Base-by-base conservation (phyloP, 1,140 invertebrate genomes). In the Melipona quadrifasciata region DNA sequence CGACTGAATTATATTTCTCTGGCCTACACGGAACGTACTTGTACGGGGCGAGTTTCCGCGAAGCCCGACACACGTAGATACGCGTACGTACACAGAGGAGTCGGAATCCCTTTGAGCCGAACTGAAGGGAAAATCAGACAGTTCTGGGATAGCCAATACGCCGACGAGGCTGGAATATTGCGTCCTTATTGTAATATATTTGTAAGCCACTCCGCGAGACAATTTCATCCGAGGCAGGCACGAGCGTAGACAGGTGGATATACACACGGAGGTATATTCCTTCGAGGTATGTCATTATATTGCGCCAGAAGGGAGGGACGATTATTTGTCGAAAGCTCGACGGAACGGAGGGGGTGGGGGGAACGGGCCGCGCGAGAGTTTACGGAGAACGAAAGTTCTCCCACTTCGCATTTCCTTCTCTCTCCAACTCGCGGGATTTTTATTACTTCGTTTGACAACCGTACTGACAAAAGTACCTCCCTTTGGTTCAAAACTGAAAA, bases 141-240 rank as follows among this genome's bases (percentile, higher is more conserved):
- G 78, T 85, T 85, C 87, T 67, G 34, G 75, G 80, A 87, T 78
- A 85, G 79, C 88, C 88, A 85, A 90, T 90, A 85, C 80, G 61
- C 27, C 58, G 16, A 19, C 39, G 71, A 74, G 39, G 80, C 47
- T 24, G 64, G 85, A 90, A 90, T 90, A 90, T 90, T 89, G 86
- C 87, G 81, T 85, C 77, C 83, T 89, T 89, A 90, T 90, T 89
- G 88, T 89, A 89, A 90, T 90, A 91, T 90, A 89, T 90, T 91
- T 91, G 90, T 90, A 89, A 91, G 87, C 89, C 85, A 90, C 89
- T 91, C 89, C 84, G 89, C 76, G 84, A 90, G 87, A 91, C 89
- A 91, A 90, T 91, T 90, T 91, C 89, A 86, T 80, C 72, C 81
- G 86, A 47, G 67, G 57, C 77, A 72, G n/a, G 51, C 82, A 82